phyloP scores from a whole-genome alignment of 2,113 vertebrate genomes.

The Apodemus speciosus region DNA sequence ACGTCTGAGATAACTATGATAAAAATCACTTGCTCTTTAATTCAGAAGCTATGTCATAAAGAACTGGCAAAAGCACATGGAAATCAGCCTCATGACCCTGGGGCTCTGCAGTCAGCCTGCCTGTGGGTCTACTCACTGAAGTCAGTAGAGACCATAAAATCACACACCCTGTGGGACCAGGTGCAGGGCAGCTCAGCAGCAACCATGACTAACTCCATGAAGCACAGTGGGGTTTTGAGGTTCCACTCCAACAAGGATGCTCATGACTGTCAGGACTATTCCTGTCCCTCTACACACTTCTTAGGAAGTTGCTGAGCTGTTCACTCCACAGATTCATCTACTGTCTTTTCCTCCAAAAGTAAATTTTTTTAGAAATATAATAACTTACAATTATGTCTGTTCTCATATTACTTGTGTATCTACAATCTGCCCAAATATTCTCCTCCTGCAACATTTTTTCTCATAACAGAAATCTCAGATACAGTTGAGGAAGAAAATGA shows the following conservation, averaged over 20 bases:
- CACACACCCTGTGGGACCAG: rapidly evolving
- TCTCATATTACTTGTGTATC: neutral
- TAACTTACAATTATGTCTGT: neutral
- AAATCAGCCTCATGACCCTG: neutral
- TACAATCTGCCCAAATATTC: neutral
- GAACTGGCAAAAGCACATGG: neutral
- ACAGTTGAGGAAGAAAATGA: neutral
- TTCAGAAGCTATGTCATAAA: neutral
- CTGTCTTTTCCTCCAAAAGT: too few species aligned
- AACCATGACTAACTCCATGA: neutral
- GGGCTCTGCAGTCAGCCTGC: neutral
- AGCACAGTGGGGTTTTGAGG: rapidly evolving
- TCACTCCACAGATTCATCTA: neutral
- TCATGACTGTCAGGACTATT: neutral
- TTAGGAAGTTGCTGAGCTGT: neutral
- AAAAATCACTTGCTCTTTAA: neutral
- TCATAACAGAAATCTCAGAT: neutral
- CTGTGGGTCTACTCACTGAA: neutral
- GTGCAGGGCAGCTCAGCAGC: neutral
- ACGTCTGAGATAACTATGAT: neutral
- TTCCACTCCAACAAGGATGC: neutral
- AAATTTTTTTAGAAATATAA: neutral
- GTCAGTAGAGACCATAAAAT: neutral
- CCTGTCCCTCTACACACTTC: neutral
- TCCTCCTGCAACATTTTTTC: neutral